Evolutionary conservation across 92 coral and sea anemone genomes (phyloP).

Genomic region (Umimayanthus chanpuru): DNA sequence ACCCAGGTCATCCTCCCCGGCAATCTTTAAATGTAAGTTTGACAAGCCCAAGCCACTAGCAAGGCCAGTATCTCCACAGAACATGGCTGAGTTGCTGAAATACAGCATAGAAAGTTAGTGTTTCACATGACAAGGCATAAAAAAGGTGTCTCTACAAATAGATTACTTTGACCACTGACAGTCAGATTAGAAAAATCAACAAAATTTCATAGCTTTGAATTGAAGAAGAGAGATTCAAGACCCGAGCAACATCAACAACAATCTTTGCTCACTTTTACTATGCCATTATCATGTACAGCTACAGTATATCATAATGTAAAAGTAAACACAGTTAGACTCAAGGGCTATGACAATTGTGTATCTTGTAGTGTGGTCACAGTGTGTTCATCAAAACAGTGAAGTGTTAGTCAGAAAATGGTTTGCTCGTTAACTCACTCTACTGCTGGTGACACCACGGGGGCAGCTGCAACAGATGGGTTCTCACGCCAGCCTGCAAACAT

Average conservation of each 20-base stretch:
- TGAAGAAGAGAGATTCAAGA: no score
- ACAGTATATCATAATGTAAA: no score
- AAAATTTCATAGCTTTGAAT: no score
- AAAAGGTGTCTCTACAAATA: background rate
- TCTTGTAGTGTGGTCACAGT: no score
- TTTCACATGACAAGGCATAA: background rate
- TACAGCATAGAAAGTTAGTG: background rate
- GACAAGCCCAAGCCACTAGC: slow-evolving; percentile 88
- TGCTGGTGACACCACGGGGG: slow-evolving; percentile 16
- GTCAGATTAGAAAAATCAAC: background rate
- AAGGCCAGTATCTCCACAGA: slow-evolving; percentile 50
- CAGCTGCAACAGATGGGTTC: slow-evolving; percentile 15
- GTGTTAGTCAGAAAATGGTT: background rate
- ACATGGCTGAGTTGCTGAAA: slow-evolving; percentile 32
- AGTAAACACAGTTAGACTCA: no score
- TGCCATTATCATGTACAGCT: no score
- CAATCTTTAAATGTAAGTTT: slow-evolving; percentile 83
- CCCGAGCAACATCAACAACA: background rate
- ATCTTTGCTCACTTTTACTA: background rate
- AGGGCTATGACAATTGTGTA: no score
- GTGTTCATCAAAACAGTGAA: background rate
- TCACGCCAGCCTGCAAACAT: slow-evolving; percentile 45
- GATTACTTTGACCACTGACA: background rate
- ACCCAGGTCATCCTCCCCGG: slow-evolving; percentile 95
- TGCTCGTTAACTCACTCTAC: slow-evolving; percentile 10